Base-by-base conservation (phyloP, 2,888 invertebrate species). In the Leptinotarsa peninsularis region DNA sequence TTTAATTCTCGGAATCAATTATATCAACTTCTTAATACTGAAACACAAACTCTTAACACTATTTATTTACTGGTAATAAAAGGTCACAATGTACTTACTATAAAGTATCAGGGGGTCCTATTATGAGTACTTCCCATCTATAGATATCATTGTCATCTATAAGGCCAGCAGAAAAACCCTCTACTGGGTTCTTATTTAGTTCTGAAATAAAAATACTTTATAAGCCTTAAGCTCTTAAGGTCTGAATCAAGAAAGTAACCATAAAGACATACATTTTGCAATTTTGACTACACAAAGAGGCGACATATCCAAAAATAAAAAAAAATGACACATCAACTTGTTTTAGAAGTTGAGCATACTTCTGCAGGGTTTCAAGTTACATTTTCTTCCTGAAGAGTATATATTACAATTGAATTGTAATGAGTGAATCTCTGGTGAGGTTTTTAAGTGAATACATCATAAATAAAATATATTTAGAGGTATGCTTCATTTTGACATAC, bases 61-160 rank as follows among this genome's bases (percentile, higher is more conserved):
- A 43, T 43, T 43, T 43, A 43, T 10, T 43, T 7, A 43, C 43
- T 13, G 43, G 10, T 43, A 13, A 43, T 43, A 13, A 43, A 43
- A 43, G 43, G 10, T 43, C 43, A 43, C 43, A 49, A 2, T 18
- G 50, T 89, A 93, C 97, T 94, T 92, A 98, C 98, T 98, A 99
- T 85, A 98, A 91, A 82, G 99, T 99, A 90, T 99, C 99, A 88
- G 98, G 98, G 88, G 99, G 99, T 85, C 99, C 99, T 90, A 99
- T 98, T 89, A 99, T 98, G 86, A 99, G 94, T 85, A 99, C 98
- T 93, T 99, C 98, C 99, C 99, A 99, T 92, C 96, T 94, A 91
- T 97, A 99, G 89, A 99, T 98, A 91, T 99, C 98, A 93, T 97
- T 96, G 91, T 99, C 99, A 91, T 99, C 98, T 90, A 98, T 97